Percentiles rank a stretch among this genome's conserved stretches.
These are phyloP conservation scores for Melanogrammus aeglefinus DNA, from an alignment of 2,797 vertebrate genomes.

Conservation along the genomic window DNA sequence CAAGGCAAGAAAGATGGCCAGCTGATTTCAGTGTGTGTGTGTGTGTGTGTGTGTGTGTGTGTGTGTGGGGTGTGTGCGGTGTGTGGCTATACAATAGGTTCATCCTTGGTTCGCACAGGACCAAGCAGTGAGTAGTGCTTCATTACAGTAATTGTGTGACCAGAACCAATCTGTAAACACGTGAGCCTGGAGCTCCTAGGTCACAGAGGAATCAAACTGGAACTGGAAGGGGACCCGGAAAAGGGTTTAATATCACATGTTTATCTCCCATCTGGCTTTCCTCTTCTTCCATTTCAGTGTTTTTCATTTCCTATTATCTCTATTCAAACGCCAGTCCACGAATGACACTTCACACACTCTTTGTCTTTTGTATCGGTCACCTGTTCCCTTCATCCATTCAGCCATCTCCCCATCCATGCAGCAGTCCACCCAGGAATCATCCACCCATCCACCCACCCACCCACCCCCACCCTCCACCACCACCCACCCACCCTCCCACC, in stretches of 20 bases:
- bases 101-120: conserved; percentile 28
- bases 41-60: conserved; percentile 4
- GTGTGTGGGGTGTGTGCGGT: neutral
- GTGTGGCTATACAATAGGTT: conserved; percentile 28
- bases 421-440: neutral
- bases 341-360: neutral
- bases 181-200: conserved; percentile 34
- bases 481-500: no score
- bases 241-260: conserved; percentile 16
- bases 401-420: neutral
- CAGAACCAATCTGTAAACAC: conserved; percentile 49
- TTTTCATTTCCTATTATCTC: neutral
- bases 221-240: conserved; percentile 26
- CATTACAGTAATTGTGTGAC: conserved; percentile 52
- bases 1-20: conserved; percentile 17
- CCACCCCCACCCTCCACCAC: no score
- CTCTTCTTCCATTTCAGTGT: neutral
- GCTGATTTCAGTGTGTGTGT: conserved; percentile 10
- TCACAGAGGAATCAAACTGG: conserved; percentile 23
- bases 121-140: conserved; percentile 24
- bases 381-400: neutral
- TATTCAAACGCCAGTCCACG: neutral
- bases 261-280: neutral
- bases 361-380: neutral
- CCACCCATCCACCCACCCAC: no score